Evolutionary conservation across 2,797 vertebrate species (phyloP), one percentile per base, ranked within the genome.

Genomic region (Gorsachius magnificus): DNA sequence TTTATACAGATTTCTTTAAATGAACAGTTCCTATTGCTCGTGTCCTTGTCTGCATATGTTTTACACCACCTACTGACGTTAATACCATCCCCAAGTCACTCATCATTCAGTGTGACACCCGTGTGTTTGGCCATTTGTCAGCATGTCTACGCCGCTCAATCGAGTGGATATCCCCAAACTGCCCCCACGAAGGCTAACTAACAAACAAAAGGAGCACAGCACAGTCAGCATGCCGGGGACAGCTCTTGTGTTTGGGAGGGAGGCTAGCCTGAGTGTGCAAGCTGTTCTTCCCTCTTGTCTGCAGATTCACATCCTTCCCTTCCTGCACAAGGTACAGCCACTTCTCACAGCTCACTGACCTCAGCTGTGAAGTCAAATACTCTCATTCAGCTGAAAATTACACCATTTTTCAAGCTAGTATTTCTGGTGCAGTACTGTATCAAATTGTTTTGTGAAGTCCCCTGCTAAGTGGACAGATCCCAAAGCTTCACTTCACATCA

Each of bases 111-210:
- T 7, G 36, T 25, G 50, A 82, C 31, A 72, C 6, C n/a, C 43
- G 7, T 9, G 28, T 35, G 46, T 81, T 79, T n/a, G 86, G 58
- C 80, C 60, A 17, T 78, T 92, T 72, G 29, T 72, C 38, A 83
- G 51, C 38, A 63, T 0, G 0, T 45, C 85, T 54, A 33, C 43
- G 13, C 17, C 0, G 1, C 25, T 51, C 53, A 48, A 1, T 3
- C 18, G 35, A 76, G 43, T 2, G 0, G 38, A 29, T 31, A 74
- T 13, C 11, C 48, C 48, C 17, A 31, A 3, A 70, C 11, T 29
- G 50, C 14, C 35, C 50, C 50, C 35, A 20, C 0, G 4, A 31
- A 56, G 58, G 36, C 53, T 48, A 64, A 26, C 38, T 31, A 64
- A 43, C 33, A 54, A 72, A 38, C 28, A 9, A 36, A 75, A 63